These are phyloP conservation scores for Meloidogyne chitwoodi DNA, from an alignment of 1,140 invertebrate species.

Conservation along the genomic window DNA sequence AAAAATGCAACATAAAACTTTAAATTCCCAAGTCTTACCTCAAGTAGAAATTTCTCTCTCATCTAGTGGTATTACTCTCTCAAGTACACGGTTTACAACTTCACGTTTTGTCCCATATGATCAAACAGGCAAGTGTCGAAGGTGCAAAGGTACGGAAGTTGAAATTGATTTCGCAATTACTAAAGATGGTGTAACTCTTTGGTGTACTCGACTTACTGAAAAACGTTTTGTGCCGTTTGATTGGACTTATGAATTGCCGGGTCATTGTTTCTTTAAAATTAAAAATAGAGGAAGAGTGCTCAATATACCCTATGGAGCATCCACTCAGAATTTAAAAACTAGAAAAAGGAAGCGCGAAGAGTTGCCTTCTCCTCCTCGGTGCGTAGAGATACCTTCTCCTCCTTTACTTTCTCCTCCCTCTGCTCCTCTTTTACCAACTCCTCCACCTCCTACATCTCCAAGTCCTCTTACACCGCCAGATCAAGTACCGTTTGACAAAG, in stretches of 20 bases:
- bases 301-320: not conserved
- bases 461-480: not conserved
- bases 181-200: not conserved
- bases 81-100: not conserved
- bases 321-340: not conserved
- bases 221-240: not conserved
- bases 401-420: too few species aligned
- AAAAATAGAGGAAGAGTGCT: not conserved
- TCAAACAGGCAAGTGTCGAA: not conserved
- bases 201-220: not conserved
- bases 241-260: not conserved
- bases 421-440: too few species aligned
- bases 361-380: too few species aligned
- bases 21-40: not conserved
- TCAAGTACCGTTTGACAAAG: too few species aligned
- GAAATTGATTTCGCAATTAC: too few species aligned
- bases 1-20: too few species aligned
- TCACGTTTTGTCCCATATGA: not conserved
- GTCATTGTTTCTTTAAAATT: conserved; percentile 2
- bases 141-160: too few species aligned
- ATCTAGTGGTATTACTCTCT: not conserved
- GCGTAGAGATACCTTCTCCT: too few species aligned
- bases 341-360: too few species aligned
- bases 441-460: not conserved
- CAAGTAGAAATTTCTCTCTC: not conserved